These are phyloP conservation scores for Esox masquinongy DNA, from an alignment of 2,797 vertebrate genomes.

Conservation along the genomic window DNA sequence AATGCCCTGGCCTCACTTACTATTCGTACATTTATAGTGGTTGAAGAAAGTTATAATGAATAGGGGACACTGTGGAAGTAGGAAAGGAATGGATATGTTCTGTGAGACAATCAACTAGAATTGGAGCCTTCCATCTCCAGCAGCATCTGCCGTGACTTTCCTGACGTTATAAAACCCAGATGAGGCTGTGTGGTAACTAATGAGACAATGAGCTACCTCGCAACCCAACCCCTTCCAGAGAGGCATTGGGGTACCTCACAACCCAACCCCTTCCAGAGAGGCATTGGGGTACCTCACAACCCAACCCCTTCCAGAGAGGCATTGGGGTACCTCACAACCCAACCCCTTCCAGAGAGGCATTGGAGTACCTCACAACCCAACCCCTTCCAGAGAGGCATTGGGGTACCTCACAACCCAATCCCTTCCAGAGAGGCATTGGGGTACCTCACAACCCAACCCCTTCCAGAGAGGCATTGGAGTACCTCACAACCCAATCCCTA, in stretches of 20 bases:
- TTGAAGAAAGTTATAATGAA: constrained; percentile 33
- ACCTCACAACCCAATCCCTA: neutral
- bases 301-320: no score
- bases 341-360: neutral
- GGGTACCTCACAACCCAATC: neutral
- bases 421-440: neutral
- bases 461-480: neutral
- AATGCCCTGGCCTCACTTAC: constrained; percentile 44
- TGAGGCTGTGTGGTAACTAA: neutral
- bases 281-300: neutral
- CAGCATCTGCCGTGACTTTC: constrained; percentile 7
- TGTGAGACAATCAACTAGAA: neutral
- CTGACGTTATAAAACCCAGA: constrained; percentile 17
- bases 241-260: neutral
- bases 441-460: neutral
- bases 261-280: neutral
- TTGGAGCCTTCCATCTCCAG: neutral
- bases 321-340: neutral
- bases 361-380: constrained; percentile 12
- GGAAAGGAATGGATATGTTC: constrained; percentile 5
- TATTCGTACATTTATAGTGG: constrained; percentile 27
- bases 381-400: neutral
- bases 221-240: neutral
- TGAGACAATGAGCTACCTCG: neutral
- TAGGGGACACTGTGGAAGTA: constrained; percentile 25